These are phyloP conservation scores for Patagioenas fasciata DNA, from an alignment of 2,113 vertebrate genomes.

Conservation along the genomic window DNA sequence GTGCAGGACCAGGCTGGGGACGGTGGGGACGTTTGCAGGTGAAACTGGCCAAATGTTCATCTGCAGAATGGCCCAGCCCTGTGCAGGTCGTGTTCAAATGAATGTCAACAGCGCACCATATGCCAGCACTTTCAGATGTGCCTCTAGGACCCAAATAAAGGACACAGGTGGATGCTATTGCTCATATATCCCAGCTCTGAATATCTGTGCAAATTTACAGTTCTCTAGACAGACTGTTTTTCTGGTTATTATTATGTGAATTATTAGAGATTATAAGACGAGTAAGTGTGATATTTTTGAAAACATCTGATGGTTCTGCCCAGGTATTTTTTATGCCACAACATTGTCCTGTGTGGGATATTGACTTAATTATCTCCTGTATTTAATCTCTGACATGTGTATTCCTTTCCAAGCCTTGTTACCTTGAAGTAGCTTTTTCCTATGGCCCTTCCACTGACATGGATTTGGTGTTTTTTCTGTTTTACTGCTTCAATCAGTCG, in stretches of 20 bases:
- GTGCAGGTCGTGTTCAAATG: background rate
- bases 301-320: background rate
- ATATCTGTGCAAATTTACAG: background rate
- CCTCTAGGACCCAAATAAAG: background rate
- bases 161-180: background rate
- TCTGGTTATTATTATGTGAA: background rate
- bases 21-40: background rate
- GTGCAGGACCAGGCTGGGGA: background rate
- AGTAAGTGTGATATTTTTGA: background rate
- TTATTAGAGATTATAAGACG: background rate
- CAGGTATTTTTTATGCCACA: background rate
- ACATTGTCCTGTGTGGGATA: background rate
- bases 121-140: background rate
- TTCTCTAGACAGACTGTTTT: background rate
- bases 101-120: background rate
- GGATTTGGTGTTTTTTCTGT: background rate
- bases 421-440: background rate
- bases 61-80: background rate
- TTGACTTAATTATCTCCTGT: background rate
- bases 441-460: background rate
- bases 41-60: background rate
- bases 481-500: constrained; percentile 25
- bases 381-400: background rate
- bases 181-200: background rate
- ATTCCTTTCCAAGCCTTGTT: background rate